Evolutionary conservation across 1,140 invertebrate species (phyloP), one percentile per base, ranked within the genome.

Genomic region (Hyles euphorbiae): DNA sequence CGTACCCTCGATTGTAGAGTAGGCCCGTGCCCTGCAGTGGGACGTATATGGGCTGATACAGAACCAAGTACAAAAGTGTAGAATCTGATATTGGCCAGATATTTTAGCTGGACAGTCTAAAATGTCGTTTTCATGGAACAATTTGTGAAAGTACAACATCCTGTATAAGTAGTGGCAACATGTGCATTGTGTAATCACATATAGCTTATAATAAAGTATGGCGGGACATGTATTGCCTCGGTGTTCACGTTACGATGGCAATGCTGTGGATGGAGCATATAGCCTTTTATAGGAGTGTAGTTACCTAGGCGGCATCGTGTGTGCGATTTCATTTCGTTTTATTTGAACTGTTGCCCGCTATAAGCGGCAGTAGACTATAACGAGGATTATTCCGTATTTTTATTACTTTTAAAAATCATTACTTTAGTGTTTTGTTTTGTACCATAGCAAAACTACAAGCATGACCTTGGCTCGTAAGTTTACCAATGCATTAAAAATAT

Each of bases 311-410:
- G 61, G 68, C 55, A 54, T 58, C 60, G 55, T 56, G 62, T 55
- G 63, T 64, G 58, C 63, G 61, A 72, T 68, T 72, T 65, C 70
- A 69, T 72, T 67, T 54, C 70, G 64, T 68, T 72, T 72, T 72
- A 72, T 70, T 72, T 69, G 60, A 67, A 71, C 60, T 67, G 57
- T 54, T 58, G 53, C 45, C 43, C 55, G 47, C 60, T 40, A 40
- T 40, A 34, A 55, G 56, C 55, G 51, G 44, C 63, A 53, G 53
- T 56, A 68, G 63, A 71, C 69, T 65, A 63, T 65, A 63, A 67
- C 60, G 69, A 33, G 58, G 44, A 11, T 50, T 11, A 54, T 57
- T 57, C 60, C 48, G 55, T 46, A 51, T 61, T 61, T 56, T 46
- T 43, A 48, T n/a, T 22, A 48, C 46, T 10, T 8, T 48, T 3